phyloP scores from a whole-genome alignment of 2,797 vertebrate genomes.

The Amblyraja radiata region DNA sequence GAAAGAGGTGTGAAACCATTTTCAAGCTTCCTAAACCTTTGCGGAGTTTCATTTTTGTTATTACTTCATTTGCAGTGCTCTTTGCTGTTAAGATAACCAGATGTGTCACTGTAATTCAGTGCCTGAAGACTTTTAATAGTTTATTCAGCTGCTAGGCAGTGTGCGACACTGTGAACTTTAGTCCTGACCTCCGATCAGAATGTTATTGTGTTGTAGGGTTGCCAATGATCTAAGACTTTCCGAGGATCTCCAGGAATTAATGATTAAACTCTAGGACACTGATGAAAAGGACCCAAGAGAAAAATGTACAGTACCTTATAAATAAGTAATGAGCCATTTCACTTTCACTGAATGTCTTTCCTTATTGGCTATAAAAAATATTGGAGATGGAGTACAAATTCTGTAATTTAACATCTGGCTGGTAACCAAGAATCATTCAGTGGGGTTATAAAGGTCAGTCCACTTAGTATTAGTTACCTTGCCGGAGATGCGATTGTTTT shows the following conservation, averaged over 20 bases:
- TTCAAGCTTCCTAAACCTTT: neutral
- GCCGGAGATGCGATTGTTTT: too few relatives aligned
- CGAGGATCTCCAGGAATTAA: neutral
- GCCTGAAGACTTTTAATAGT: neutral
- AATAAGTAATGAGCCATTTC: neutral
- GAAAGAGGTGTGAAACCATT: neutral
- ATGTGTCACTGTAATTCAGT: neutral
- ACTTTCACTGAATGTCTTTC: neutral
- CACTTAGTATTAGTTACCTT: too few relatives aligned
- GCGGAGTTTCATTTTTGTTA: neutral
- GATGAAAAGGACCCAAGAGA: neutral
- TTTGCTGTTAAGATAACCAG: neutral
- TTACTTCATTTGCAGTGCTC: neutral
- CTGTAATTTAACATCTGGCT: neutral
- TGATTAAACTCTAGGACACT: neutral
- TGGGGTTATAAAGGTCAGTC: neutral
- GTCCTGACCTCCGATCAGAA: neutral
- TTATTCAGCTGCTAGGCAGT: conserved; percentile 21
- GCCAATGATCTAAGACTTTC: neutral
- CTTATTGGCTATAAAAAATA: neutral
- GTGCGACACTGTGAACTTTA: neutral
- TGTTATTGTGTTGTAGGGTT: neutral
- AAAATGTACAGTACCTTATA: neutral
- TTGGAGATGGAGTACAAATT: neutral
- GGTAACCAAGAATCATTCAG: neutral